These are phyloP conservation scores for Pungitius pungitius DNA, from an alignment of 2,113 vertebrate genomes.

Conservation along the genomic window DNA sequence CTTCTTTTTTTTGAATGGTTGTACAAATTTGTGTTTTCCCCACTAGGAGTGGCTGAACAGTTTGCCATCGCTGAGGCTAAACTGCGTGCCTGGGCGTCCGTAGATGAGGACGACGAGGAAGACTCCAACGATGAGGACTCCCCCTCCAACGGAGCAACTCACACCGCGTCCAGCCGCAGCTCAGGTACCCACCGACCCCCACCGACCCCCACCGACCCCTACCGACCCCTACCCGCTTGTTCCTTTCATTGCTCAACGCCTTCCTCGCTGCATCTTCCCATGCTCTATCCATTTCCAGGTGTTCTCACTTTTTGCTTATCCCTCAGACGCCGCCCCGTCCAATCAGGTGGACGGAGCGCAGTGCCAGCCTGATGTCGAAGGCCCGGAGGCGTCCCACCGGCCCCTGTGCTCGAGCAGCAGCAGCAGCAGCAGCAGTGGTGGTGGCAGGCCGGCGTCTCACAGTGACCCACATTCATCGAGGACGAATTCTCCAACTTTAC, in stretches of 20 bases:
- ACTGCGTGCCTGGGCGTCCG: constrained; percentile 92
- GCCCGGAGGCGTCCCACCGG: constrained; percentile 1
- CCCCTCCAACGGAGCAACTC: constrained; percentile 69
- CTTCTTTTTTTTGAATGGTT: not conserved
- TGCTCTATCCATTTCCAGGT: constrained; percentile 48
- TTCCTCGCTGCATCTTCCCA: constrained; percentile 23
- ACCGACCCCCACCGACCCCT: rapidly evolving
- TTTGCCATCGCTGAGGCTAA: constrained; percentile 98
- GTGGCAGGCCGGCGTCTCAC: constrained; percentile 32
- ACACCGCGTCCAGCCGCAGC: constrained; percentile 50
- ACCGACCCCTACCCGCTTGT: not conserved
- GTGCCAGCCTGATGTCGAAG: constrained; percentile 58
- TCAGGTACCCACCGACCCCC: constrained; percentile 63
- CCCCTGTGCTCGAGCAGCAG: constrained; percentile 34
- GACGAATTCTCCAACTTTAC: constrained; percentile 54
- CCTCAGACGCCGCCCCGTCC: constrained; percentile 68
- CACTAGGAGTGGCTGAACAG: constrained; percentile 90
- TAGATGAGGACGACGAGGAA: constrained; percentile 90
- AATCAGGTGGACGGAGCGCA: constrained; percentile 35
- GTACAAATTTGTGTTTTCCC: constrained; percentile 19
- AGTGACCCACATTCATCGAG: constrained; percentile 57
- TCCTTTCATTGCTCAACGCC: constrained; percentile 14
- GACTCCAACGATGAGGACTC: constrained; percentile 90
- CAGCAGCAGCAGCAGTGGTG: not conserved
- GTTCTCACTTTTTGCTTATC: constrained; percentile 78